Evolutionary conservation across 2,888 invertebrate genomes (phyloP), one percentile per base, ranked within the genome.

Genomic region (Lasioglossum marginatum): DNA sequence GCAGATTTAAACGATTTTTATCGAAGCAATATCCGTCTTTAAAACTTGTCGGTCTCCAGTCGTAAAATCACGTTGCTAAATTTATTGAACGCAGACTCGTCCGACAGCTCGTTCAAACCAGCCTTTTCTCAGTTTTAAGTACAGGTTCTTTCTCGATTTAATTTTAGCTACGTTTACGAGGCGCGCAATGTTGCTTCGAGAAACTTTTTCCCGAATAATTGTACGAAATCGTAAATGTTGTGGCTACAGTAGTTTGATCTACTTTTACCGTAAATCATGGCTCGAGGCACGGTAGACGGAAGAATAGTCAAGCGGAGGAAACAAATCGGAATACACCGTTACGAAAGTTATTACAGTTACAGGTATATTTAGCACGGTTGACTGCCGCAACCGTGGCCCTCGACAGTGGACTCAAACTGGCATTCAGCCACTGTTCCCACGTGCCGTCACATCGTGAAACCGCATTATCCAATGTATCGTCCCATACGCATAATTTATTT

Each of bases 361-460:
- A 78, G 43, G 77, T 90, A 89, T 89, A 89, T 89, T 89, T 90
- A 90, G 89, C 81, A 81, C 76, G 77, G 37, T 77, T 77, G 83
- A 86, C 88, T 83, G 87, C 77, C 79, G 76, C 87, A 87, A 78
- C 81, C 82, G 83, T 86, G 84, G 82, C 82, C 83, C 79, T 87
- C 82, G 85, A 80, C 88, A 78, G 79, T 87, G 83, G 78, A 85
- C 83, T 81, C 78, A 81, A 83, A 85, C 88, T 90, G 89, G 90
- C 89, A 90, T 83, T 76, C 63, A 73, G 90, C 89, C 88, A 88
- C 81, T 82, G 66, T 88, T 90, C 87, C 86, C 90, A 88, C 87
- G 88, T 79, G 75, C 45, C 79, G 83, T 87, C 85, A 79, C 88
- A 82, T 86, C 84, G 74, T 75, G 73, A 85, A 81, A 78, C 80